Evolutionary conservation across 1,140 invertebrate genomes (phyloP).

Genomic region (Drosophila murphyi): DNA sequence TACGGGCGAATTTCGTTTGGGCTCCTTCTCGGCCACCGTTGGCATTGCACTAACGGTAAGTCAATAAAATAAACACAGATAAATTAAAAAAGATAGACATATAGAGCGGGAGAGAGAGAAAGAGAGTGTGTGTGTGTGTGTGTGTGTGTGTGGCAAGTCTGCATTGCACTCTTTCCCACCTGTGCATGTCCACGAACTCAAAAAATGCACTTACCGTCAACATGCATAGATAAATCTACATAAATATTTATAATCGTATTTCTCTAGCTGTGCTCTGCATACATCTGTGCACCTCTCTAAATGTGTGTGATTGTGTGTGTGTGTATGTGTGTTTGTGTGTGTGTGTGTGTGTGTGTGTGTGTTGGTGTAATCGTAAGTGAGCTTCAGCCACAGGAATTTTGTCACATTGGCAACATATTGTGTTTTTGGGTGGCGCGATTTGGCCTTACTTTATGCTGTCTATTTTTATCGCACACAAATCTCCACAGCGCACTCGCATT

Average conservation of each 20-base stretch:
- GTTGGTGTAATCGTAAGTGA: conserved; percentile 58
- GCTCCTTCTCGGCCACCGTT: conserved; percentile 96
- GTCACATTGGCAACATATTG: conserved; percentile 66
- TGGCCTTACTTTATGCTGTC: conserved; percentile 36
- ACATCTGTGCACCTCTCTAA: conserved; percentile 12
- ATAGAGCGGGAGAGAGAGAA: conserved; percentile 6
- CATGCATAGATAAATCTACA: conserved; percentile 3
- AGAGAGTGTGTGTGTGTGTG: conserved; percentile 7
- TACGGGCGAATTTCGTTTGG: conserved; percentile 94
- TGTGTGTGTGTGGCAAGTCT: conserved; percentile 17
- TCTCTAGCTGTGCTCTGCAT: conserved; percentile 50
- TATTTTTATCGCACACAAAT: conserved; percentile 47
- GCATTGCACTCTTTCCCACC: conserved; percentile 38
- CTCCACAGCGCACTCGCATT: conserved; percentile 40
- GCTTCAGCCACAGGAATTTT: conserved; percentile 52
- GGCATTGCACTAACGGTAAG: conserved; percentile 94
- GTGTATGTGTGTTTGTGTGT: conserved; percentile 25
- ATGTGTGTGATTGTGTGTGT: conserved; percentile 20
- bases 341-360: conserved; percentile 28
- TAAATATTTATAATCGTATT: conserved; percentile 37
- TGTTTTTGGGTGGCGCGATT: conserved; percentile 40
- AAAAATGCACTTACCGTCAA: background rate
- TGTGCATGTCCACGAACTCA: background rate
- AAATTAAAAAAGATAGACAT: background rate
- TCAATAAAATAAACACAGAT: conserved; percentile 6